Evolutionary conservation across 1,140 invertebrate genomes (phyloP).

Genomic region (Eurosta solidaginis): DNA sequence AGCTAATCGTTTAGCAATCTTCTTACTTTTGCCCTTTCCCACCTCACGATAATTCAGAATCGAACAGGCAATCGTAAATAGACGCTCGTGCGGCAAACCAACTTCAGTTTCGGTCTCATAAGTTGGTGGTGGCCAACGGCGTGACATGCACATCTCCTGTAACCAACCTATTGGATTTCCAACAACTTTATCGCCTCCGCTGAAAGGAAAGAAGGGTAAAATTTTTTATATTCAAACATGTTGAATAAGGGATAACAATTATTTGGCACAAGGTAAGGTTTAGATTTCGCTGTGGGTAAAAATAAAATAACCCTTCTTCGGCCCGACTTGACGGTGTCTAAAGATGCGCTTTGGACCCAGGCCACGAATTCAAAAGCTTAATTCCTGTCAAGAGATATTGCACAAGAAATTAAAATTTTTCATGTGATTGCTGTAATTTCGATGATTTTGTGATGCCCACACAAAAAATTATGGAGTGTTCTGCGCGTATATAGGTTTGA

Average conservation of each 20-base stretch:
- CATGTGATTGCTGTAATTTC: too few relatives aligned
- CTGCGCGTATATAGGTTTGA: too few relatives aligned
- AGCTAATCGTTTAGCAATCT: conserved; percentile 90
- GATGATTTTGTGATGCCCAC: too few relatives aligned
- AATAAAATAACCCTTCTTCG: too few relatives aligned
- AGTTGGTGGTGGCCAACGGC: conserved; percentile 89
- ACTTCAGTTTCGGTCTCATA: conserved; percentile 90
- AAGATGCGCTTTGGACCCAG: too few relatives aligned
- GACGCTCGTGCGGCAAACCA: conserved; percentile 89
- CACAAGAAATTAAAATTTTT: too few relatives aligned
- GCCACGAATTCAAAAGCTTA: too few relatives aligned
- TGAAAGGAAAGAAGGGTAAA: conserved; percentile 30
- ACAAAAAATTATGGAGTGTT: too few relatives aligned
- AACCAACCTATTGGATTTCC: conserved; percentile 94
- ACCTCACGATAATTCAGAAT: conserved; percentile 81
- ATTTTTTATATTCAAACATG: neutral
- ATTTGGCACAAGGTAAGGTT: neutral
- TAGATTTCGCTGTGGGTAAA: too few relatives aligned
- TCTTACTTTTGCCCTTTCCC: conserved; percentile 92
- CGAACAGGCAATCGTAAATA: conserved; percentile 90
- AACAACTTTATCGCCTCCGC: conserved; percentile 69
- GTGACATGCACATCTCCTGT: conserved; percentile 95
- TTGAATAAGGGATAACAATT: neutral
- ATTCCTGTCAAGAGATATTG: too few relatives aligned
- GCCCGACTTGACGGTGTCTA: too few relatives aligned